phyloP scores from a whole-genome alignment of 2,113 vertebrate species.

The Ageneiosus marmoratus region DNA sequence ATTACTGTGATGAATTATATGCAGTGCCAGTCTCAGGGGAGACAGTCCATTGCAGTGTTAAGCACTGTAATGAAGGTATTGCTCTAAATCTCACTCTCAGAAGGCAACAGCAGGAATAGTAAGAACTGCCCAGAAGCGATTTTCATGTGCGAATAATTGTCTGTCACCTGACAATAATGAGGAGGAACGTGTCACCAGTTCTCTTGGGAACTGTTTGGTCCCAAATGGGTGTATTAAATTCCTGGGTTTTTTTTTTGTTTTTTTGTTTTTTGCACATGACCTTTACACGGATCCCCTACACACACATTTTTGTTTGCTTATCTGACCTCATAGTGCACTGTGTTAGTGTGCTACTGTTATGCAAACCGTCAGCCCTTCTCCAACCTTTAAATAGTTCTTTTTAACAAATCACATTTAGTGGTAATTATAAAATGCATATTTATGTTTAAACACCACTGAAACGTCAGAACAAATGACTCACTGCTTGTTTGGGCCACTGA shows the following conservation, averaged over 20 bases:
- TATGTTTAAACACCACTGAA: background rate
- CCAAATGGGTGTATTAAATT: constrained; percentile 15
- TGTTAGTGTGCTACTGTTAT: background rate
- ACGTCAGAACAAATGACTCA: constrained; percentile 7
- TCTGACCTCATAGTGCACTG: background rate
- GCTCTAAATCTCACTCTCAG: constrained; percentile 41
- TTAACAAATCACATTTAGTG: background rate
- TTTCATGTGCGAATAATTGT: constrained; percentile 19
- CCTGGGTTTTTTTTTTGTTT: too few species aligned
- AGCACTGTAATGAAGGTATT: constrained; percentile 46
- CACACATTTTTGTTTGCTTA: background rate
- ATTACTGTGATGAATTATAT: constrained; percentile 47
- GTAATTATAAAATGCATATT: background rate
- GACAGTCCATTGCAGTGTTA: constrained; percentile 38
- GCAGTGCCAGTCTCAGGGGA: constrained; percentile 40
- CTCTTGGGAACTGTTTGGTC: constrained; percentile 32
- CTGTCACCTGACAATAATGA: constrained; percentile 18
- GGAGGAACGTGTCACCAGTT: background rate
- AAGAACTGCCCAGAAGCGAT: constrained; percentile 42
- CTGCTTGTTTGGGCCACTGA: background rate
- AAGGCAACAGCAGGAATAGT: constrained; percentile 37
- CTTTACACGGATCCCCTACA: background rate
- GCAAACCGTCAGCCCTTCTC: background rate
- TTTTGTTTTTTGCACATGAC: constrained; percentile 4
- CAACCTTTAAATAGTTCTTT: background rate